phyloP scores from a whole-genome alignment of 2,888 invertebrate genomes.

The Chromoteleia sp. region DNA sequence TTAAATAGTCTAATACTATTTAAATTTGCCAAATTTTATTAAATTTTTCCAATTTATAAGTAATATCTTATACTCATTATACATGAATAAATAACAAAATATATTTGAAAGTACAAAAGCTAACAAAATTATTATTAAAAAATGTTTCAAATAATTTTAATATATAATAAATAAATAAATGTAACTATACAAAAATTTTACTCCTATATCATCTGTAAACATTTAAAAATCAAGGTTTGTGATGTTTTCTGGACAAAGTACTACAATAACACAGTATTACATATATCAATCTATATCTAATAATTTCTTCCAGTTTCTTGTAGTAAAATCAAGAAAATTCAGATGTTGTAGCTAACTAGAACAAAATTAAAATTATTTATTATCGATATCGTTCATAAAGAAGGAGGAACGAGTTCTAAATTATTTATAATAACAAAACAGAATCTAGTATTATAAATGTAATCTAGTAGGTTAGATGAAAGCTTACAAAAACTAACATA shows the following conservation, averaged over 20 bases:
- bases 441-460: slow-evolving; percentile 6
- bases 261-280: slow-evolving; percentile 25
- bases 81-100: background rate
- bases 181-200: background rate
- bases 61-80: slow-evolving; percentile 1
- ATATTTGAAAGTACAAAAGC: no score
- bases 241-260: background rate
- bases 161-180: background rate
- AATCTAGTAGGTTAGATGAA: background rate
- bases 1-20: no score
- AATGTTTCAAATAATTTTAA: background rate
- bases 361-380: slow-evolving; percentile 59
- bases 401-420: background rate
- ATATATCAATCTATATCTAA: slow-evolving; percentile 49
- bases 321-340: slow-evolving; percentile 43
- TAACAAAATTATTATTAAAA: no score
- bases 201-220: background rate
- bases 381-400: slow-evolving; percentile 28
- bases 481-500: background rate
- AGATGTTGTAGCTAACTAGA: slow-evolving; percentile 61
- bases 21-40: no score
- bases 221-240: slow-evolving; percentile 1
- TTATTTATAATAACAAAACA: slow-evolving; percentile 42
- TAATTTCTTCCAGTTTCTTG: slow-evolving; percentile 41
- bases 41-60: no score